Evolutionary conservation across 2,113 vertebrate species (phyloP).

Genomic region (Myotis yumanensis): DNA sequence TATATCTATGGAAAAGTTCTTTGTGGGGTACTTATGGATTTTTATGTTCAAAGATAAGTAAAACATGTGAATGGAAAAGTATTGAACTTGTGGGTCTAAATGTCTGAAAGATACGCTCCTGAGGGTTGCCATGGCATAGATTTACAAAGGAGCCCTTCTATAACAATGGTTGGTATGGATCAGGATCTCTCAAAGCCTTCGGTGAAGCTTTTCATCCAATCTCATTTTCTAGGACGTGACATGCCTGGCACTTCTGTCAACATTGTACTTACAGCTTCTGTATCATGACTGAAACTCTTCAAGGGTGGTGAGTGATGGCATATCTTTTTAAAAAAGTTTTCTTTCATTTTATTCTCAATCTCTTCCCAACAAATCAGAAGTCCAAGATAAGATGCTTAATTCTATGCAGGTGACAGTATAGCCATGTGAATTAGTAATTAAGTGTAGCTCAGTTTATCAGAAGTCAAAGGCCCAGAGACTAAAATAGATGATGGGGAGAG

Average conservation of each 20-base stretch:
- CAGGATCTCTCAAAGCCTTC: background rate
- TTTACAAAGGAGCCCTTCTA: background rate
- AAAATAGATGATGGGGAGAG: background rate
- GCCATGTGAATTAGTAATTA: conserved; percentile 26
- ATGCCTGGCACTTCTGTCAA: conserved; percentile 23
- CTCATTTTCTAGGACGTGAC: background rate
- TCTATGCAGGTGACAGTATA: background rate
- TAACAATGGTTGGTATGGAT: background rate
- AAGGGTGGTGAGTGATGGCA: background rate
- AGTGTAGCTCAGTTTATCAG: background rate
- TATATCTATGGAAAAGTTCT: background rate
- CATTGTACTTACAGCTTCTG: background rate
- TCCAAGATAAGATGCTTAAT: background rate
- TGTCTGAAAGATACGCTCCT: background rate
- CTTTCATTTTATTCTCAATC: background rate
- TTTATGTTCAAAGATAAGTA: background rate
- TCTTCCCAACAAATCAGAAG: conserved; percentile 5
- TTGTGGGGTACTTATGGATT: background rate
- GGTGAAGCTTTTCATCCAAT: background rate
- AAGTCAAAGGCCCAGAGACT: background rate
- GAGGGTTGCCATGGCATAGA: background rate
- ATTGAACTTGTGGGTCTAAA: background rate
- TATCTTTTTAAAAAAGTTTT: background rate
- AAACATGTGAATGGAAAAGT: background rate
- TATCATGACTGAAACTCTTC: conserved; percentile 24